Conservation (phyloP, 2,113 vertebrate genomes). For the Gymnarchus niloticus region DNA sequence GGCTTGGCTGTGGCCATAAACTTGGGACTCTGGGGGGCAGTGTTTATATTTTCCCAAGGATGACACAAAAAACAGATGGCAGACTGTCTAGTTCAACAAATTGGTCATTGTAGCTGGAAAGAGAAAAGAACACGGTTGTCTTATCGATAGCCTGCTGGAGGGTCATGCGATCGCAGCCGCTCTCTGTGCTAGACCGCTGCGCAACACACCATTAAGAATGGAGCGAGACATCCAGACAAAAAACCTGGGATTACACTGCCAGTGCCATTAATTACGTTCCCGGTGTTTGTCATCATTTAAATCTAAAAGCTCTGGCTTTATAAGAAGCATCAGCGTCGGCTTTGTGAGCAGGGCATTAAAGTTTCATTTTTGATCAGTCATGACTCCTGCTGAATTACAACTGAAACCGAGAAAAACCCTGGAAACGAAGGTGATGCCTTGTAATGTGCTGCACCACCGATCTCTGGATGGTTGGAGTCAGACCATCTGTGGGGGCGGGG, state of each 20-base stretch:
- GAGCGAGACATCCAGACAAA: not conserved
- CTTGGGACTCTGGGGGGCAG: not conserved
- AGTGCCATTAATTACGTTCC: not conserved
- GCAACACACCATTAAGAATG: not conserved
- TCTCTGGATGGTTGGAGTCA: no score
- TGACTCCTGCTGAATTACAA: not conserved
- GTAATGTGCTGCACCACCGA: no score
- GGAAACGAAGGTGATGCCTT: no score
- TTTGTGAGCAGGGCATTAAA: not conserved
- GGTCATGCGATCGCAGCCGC: not conserved
- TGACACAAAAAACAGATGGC: not conserved
- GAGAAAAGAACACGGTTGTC: no score
- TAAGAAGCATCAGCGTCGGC: not conserved
- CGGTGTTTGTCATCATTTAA: not conserved
- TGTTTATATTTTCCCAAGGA: not conserved
- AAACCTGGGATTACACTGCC: not conserved
- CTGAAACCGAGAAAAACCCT: not conserved
- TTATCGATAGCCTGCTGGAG: no score
- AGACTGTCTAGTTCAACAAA: not conserved
- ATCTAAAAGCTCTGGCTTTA: not conserved
- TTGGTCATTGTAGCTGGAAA: no score
- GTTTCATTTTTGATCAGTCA: not conserved
- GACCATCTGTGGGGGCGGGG: no score
- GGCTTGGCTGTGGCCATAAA: not conserved
- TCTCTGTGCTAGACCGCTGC: not conserved